phyloP scores from a whole-genome alignment of 2,113 vertebrate genomes.

The Syngnathus floridae region DNA sequence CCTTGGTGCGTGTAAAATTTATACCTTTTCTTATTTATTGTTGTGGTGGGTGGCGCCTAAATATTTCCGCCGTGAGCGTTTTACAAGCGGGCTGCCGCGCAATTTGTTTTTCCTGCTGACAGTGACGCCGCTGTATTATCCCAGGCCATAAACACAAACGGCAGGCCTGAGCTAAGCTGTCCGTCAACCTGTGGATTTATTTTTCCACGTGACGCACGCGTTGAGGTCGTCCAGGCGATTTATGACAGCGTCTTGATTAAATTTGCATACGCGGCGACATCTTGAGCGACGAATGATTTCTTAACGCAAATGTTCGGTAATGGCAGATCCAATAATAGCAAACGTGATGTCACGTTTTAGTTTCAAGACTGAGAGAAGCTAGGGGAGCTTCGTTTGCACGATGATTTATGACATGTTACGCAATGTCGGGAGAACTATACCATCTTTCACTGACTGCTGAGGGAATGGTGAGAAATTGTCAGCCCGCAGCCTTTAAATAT shows the following conservation, averaged over 20 bases:
- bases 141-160: background rate
- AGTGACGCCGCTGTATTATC: background rate
- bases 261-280: background rate
- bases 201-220: background rate
- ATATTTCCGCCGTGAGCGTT: background rate
- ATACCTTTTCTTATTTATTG: background rate
- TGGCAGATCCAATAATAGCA: background rate
- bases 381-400: background rate
- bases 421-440: background rate
- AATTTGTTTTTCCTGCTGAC: constrained; percentile 2
- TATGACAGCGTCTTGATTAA: background rate
- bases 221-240: background rate
- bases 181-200: background rate
- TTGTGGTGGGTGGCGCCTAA: background rate
- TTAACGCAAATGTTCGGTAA: no score
- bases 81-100: background rate
- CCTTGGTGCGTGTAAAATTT: background rate
- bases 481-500: background rate
- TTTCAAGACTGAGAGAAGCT: background rate
- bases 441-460: background rate
- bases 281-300: background rate
- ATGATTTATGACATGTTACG: constrained; percentile 2
- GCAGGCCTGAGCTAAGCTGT: background rate
- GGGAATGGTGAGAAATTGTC: background rate
- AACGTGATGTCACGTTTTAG: background rate